Evolutionary conservation across 2,113 vertebrate species (phyloP).

Genomic region (Pygoscelis antarcticus): DNA sequence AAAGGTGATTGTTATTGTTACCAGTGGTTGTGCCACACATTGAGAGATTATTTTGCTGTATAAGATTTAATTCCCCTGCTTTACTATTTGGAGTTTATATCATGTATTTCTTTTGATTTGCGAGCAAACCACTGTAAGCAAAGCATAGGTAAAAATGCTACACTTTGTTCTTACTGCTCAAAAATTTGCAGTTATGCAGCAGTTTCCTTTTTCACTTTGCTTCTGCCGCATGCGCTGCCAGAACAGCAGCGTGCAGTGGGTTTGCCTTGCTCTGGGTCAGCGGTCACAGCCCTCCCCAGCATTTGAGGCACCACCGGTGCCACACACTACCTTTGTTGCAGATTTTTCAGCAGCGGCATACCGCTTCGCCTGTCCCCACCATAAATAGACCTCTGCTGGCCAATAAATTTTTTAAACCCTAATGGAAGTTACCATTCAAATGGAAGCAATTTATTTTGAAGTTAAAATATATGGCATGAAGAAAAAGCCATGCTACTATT

Average conservation of each 20-base stretch:
- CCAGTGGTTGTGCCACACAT: background rate
- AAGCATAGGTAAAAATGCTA: background rate
- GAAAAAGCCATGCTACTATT: background rate
- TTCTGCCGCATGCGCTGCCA: background rate
- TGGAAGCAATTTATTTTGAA: background rate
- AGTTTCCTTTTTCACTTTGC: background rate
- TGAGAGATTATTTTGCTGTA: background rate
- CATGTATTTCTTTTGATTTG: background rate
- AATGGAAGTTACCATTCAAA: background rate
- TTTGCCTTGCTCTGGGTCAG: background rate
- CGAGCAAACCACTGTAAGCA: background rate
- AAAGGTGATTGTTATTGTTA: background rate
- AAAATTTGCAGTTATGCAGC: background rate
- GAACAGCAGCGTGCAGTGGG: fast-evolving
- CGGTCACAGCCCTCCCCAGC: background rate
- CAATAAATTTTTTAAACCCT: background rate
- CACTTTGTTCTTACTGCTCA: background rate
- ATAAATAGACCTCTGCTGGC: background rate
- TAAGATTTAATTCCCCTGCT: background rate
- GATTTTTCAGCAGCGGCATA: background rate
- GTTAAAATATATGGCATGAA: background rate
- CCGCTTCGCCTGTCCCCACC: background rate
- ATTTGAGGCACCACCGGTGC: background rate
- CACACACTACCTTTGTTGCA: fast-evolving
- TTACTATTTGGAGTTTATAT: background rate